Base-by-base conservation (phyloP, 2,888 invertebrate genomes). In the Synanthedon formicaeformis region DNA sequence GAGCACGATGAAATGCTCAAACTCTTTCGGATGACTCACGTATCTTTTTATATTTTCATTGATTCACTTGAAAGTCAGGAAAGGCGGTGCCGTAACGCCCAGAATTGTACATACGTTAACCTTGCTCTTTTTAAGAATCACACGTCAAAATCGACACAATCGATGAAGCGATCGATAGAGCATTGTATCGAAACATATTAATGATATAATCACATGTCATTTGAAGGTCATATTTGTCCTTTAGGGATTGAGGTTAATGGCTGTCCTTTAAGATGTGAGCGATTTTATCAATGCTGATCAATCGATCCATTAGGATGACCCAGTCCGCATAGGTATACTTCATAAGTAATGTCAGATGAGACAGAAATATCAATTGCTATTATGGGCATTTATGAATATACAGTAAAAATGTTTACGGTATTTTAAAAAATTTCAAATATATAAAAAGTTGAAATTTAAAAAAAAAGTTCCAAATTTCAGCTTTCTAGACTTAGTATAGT, bases 211-310 rank as follows among this genome's bases (percentile, higher is more conserved):
- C 74, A 68, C 60, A 65, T 67, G 63, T 68, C 68, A 59, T 56
- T 64, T 55, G 76, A 78, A 82, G 81, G 79, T 74, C 73, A 70
- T 63, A 62, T 62, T 67, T 72, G 71, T 78, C 76, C 78, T 74
- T 72, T 63, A 76, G 72, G 78, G 77, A 79, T 79, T 76, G 73
- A 72, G 78, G 78, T 70, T 78, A 80, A 81, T 75, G 71, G 73
- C 69, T 69, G 69, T 71, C 70, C 68, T 69, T 69, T 64, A 65
- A 23, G 64, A 68, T 65, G 64, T 60, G 65, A 52, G 40, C 55
- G 70, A 78, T 72, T 58, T 54, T 67, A 76, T 75, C 75, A 58
- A 65, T 73, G 27, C 40, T 45, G 41, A 52, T 50, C 34, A n/a
- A 58, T 56, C 51, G 54, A 55, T 54, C 73, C 73, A 78, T 79